A percentile compares a stretch with the other conserved stretches of the same genome.
Conservation (phyloP, 2,113 vertebrate genomes). For the Zosterops hypoxanthus region DNA sequence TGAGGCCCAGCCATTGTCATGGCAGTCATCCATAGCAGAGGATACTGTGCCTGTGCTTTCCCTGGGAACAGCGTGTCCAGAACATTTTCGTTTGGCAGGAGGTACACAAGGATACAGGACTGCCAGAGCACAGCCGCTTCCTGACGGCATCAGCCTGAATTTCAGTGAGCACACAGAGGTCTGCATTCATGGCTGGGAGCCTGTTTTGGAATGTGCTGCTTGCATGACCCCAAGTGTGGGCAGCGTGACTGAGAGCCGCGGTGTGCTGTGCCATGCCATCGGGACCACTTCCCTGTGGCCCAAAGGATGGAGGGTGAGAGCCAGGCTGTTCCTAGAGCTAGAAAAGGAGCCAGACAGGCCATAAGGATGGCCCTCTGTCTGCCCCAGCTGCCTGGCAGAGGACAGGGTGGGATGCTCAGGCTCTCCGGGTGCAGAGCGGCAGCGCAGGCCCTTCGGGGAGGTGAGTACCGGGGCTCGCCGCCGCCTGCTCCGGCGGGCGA, state of each 20-base stretch:
- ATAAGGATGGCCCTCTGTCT: fast-evolving
- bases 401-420: not conserved
- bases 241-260: not conserved
- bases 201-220: not conserved
- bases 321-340: not conserved
- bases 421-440: not conserved
- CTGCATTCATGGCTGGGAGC: not conserved
- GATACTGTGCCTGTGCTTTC: not conserved
- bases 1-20: fast-evolving
- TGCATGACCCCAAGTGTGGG: fast-evolving
- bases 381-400: not conserved
- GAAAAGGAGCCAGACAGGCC: not conserved
- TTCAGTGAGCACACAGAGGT: not conserved
- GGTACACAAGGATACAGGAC: not conserved
- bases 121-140: not conserved
- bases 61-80: not conserved
- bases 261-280: fast-evolving
- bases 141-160: fast-evolving
- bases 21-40: fast-evolving
- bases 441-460: not conserved
- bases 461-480: not conserved
- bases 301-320: not conserved
- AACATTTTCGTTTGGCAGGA: not conserved
- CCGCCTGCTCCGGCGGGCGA: not conserved
- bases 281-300: not conserved